A percentile compares a stretch with the other conserved stretches of the same genome.
Evolutionary conservation across 2,113 vertebrate species (phyloP).

Genomic region (Eubucco bourcierii): DNA sequence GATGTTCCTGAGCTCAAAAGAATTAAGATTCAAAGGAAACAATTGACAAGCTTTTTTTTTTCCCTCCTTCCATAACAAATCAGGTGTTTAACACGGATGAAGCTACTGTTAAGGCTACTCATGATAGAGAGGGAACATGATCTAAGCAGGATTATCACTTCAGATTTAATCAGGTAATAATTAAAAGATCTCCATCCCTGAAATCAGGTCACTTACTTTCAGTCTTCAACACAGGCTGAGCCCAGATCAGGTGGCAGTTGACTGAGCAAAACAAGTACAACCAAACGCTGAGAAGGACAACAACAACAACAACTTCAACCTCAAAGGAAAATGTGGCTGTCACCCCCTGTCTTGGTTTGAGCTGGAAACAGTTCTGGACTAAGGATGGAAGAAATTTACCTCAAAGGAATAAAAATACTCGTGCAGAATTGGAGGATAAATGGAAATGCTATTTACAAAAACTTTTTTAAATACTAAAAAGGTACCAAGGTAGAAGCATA

Average conservation of each 20-base stretch:
- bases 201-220: background rate
- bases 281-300: background rate
- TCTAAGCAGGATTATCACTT: background rate
- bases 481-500: too few relatives aligned
- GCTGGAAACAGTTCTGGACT: too few relatives aligned
- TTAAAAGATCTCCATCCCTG: background rate
- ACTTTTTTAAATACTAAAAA: too few relatives aligned
- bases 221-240: background rate
- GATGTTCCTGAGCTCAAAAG: constrained; percentile 61
- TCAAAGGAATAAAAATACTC: too few relatives aligned
- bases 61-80: constrained; percentile 44
- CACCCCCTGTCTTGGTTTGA: background rate
- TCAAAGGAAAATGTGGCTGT: background rate
- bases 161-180: background rate
- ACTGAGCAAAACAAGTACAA: background rate
- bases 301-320: background rate
- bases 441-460: too few relatives aligned
- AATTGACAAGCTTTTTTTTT: background rate
- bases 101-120: constrained; percentile 34
- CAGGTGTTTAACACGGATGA: constrained; percentile 35
- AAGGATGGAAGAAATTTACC: too few relatives aligned
- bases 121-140: constrained; percentile 29
- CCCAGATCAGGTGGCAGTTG: background rate
- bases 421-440: too few relatives aligned
- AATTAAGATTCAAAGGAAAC: constrained; percentile 62